These are phyloP conservation scores for Ctenomys sociabilis DNA, from an alignment of 2,113 vertebrate genomes.

Conservation along the genomic window DNA sequence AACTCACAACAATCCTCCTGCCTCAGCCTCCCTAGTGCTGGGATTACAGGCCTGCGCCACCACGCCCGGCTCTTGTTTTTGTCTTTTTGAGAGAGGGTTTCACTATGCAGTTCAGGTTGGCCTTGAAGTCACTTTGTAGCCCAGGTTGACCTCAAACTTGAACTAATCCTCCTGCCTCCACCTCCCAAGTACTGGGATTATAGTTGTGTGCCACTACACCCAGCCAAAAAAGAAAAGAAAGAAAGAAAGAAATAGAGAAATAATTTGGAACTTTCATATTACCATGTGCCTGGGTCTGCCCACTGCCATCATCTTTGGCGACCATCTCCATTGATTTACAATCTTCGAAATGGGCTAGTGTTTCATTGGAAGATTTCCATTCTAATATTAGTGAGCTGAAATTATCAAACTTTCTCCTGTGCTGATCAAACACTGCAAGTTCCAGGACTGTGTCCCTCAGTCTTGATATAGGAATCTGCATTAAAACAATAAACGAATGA, in stretches of 20 bases:
- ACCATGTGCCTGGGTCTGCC: conserved; percentile 85
- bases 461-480: conserved; percentile 83
- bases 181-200: neutral
- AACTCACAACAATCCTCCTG: no score
- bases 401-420: conserved; percentile 84
- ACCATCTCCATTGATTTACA: conserved; percentile 72
- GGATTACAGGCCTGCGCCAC: no score
- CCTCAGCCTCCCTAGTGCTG: no score
- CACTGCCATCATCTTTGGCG: conserved; percentile 78
- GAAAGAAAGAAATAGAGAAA: neutral
- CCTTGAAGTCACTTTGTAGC: neutral
- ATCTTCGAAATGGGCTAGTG: conserved; percentile 79
- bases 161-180: neutral
- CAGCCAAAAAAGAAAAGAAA: no score
- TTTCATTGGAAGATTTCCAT: conserved; percentile 84
- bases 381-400: conserved; percentile 82
- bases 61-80: no score
- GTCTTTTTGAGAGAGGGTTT: neutral
- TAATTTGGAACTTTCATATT: neutral
- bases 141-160: neutral
- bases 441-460: conserved; percentile 81
- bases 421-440: conserved; percentile 83
- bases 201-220: neutral
- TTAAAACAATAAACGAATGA: conserved; percentile 11
- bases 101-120: neutral